These are phyloP conservation scores for Stenichneumon culpator DNA, from an alignment of 2,888 invertebrate species.

Conservation along the genomic window DNA sequence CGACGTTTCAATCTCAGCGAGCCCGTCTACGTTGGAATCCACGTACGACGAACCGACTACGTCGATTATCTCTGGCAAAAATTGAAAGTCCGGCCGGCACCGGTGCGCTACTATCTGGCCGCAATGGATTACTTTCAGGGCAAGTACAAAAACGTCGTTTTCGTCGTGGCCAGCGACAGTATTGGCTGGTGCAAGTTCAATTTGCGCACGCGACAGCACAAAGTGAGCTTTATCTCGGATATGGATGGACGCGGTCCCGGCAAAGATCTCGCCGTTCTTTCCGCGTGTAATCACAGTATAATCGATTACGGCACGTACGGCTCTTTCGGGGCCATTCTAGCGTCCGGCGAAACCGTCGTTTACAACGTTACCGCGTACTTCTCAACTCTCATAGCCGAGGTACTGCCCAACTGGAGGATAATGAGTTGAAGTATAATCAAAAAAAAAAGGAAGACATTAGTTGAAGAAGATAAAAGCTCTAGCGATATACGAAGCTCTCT, in stretches of 20 bases:
- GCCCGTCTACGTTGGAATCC: constrained; percentile 86
- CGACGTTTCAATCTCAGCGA: constrained; percentile 77
- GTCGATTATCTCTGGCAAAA: constrained; percentile 86
- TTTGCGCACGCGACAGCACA: constrained; percentile 78
- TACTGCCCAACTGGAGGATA: constrained; percentile 82
- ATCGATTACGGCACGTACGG: constrained; percentile 85
- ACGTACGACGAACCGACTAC: constrained; percentile 87
- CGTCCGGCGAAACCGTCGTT: constrained; percentile 84
- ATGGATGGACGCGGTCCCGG: constrained; percentile 81
- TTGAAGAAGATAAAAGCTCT: constrained; percentile 16
- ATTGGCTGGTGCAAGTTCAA: constrained; percentile 84
- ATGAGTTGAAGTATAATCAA: constrained; percentile 78
- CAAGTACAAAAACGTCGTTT: constrained; percentile 82
- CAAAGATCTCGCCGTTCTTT: constrained; percentile 83
- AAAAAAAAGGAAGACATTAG: constrained; percentile 45
- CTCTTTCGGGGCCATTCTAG: constrained; percentile 84
- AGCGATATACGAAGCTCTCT: neutral
- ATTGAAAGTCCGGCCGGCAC: constrained; percentile 83
- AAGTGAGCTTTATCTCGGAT: constrained; percentile 81
- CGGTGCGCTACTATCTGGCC: constrained; percentile 81
- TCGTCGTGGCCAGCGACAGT: constrained; percentile 84
- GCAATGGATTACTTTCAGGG: constrained; percentile 84
- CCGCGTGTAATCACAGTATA: constrained; percentile 85
- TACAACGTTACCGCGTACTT: constrained; percentile 83
- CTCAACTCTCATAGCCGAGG: constrained; percentile 82